Percentiles rank a stretch among this genome's conserved stretches.
Evolutionary conservation across 2,113 vertebrate genomes (phyloP).

Genomic region (Plecturocebus donacophilus): DNA sequence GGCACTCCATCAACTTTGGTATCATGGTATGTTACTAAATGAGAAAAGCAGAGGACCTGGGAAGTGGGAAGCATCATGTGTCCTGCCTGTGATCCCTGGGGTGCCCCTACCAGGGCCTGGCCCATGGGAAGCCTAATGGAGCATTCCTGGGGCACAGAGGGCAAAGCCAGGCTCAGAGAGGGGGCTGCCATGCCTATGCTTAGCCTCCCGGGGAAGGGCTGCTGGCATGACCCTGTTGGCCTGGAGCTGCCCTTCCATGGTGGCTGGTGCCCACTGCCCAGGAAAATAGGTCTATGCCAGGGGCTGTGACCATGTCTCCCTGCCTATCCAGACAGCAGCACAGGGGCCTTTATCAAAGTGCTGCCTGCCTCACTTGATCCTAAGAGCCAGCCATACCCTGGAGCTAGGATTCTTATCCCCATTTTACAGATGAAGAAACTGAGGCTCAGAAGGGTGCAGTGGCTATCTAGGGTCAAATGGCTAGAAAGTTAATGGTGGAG

Average conservation of each 20-base stretch:
- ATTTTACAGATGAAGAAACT: constrained; percentile 10
- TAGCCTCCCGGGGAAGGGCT: neutral
- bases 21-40: neutral
- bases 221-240: fast-evolving
- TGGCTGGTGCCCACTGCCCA: neutral
- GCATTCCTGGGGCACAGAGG: neutral
- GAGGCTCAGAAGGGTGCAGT: neutral
- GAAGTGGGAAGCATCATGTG: neutral
- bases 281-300: neutral
- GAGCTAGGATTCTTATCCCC: neutral
- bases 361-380: neutral
- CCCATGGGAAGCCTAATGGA: neutral
- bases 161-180: neutral
- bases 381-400: neutral
- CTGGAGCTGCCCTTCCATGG: neutral
- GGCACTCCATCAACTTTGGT: neutral
- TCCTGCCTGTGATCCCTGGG: neutral
- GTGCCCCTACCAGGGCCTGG: neutral
- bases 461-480: neutral
- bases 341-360: neutral
- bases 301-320: neutral
- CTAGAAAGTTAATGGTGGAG: neutral
- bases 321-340: neutral
- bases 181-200: neutral
- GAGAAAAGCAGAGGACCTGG: neutral